Evolutionary conservation across 2,888 invertebrate species (phyloP).

Genomic region (Crepidodera aurea): DNA sequence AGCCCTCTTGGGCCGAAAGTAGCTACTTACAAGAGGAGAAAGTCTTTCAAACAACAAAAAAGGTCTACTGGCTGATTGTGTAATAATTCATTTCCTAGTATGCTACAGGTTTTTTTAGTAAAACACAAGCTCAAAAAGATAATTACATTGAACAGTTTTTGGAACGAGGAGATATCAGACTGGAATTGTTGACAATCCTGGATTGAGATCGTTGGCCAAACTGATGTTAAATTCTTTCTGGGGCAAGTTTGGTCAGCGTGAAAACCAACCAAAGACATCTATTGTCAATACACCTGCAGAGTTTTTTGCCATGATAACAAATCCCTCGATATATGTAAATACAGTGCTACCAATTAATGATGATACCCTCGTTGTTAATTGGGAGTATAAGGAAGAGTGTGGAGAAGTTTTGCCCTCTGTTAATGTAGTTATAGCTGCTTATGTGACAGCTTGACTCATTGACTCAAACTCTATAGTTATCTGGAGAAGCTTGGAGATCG

Average conservation of each 20-base stretch:
- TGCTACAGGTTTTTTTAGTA: no score
- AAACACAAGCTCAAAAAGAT: slow-evolving; percentile 35
- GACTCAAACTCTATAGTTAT: slow-evolving; percentile 19
- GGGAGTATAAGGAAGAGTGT: slow-evolving; percentile 38
- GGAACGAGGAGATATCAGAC: slow-evolving; percentile 39
- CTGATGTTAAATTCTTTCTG: slow-evolving; percentile 49
- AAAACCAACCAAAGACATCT: slow-evolving; percentile 36
- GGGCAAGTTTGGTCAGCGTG: slow-evolving; percentile 42
- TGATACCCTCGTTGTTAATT: slow-evolving; percentile 41
- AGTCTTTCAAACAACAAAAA: no score
- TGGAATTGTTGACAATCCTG: slow-evolving; percentile 44
- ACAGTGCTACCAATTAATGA: slow-evolving; percentile 23
- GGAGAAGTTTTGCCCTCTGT: slow-evolving; percentile 30
- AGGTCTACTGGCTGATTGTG: no score
- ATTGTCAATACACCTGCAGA: slow-evolving; percentile 17
- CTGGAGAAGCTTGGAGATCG: slow-evolving; percentile 43
- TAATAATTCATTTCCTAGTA: no score
- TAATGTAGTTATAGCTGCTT: slow-evolving; percentile 48
- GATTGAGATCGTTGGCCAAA: slow-evolving; percentile 46
- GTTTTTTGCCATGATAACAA: slow-evolving; percentile 23
- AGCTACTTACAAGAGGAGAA: no score
- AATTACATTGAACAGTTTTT: slow-evolving; percentile 43
- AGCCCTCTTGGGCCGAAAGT: no score
- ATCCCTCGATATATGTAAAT: slow-evolving; percentile 19
- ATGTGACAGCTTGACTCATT: no score